These are phyloP conservation scores for Protobothrops mucrosquamatus DNA, from an alignment of 2,113 vertebrate species.

Conservation along the genomic window DNA sequence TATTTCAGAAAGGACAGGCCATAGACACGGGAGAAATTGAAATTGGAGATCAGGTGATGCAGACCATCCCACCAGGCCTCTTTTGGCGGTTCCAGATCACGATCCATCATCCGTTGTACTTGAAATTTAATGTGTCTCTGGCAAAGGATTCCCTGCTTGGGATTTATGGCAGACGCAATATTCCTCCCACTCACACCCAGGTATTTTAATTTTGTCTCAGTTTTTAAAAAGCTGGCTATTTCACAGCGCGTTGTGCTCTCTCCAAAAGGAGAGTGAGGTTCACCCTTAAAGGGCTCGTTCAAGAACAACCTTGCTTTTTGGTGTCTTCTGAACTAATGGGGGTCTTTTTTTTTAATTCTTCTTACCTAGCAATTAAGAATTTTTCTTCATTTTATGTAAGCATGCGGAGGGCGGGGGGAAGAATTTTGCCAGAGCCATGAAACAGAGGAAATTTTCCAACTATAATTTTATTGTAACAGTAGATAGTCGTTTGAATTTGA, in stretches of 20 bases:
- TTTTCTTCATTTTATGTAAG: neutral
- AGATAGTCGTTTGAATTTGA: neutral
- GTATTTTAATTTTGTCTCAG: constrained; percentile 64
- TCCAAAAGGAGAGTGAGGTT: neutral
- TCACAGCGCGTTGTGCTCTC: fast-evolving
- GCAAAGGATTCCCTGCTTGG: constrained; percentile 93
- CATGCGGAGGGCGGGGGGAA: no score
- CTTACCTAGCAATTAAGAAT: neutral
- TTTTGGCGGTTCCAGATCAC: constrained; percentile 98
- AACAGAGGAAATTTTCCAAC: neutral
- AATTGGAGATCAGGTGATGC: constrained; percentile 89
- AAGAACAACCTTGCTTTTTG: neutral
- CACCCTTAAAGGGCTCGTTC: neutral
- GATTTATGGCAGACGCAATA: constrained; percentile 96
- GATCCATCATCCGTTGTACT: constrained; percentile 92
- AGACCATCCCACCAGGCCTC: constrained; percentile 91
- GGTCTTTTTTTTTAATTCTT: neutral
- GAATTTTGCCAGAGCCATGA: neutral
- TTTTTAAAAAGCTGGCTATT: constrained; percentile 4
- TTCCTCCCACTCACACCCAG: constrained; percentile 98
- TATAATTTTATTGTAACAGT: neutral
- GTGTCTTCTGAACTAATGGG: neutral
- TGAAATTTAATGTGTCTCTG: constrained; percentile 96
- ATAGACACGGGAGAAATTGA: constrained; percentile 95
- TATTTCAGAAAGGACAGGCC: constrained; percentile 84